A percentile compares a stretch with the other conserved stretches of the same genome.
phyloP scores from a whole-genome alignment of 2,113 vertebrate species.

The Gymnorhina tibicen region DNA sequence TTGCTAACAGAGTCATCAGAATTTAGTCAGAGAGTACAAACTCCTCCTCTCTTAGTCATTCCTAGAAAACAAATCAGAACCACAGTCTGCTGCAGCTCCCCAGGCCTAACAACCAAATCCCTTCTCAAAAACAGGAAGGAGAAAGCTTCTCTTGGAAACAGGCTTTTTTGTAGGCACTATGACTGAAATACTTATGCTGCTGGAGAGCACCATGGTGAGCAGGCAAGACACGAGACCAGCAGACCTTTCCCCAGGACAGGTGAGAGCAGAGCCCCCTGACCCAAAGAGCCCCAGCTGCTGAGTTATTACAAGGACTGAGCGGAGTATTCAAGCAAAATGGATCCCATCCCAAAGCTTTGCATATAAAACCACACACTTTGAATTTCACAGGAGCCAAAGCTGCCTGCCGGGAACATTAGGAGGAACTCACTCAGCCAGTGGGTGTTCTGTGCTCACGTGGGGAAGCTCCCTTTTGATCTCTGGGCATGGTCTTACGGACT shows the following conservation, averaged over 20 bases:
- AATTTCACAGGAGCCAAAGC: background rate
- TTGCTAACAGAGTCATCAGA: conserved; percentile 11
- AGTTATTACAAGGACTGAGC: background rate
- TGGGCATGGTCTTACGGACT: background rate
- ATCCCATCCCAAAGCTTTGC: background rate
- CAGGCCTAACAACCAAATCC: background rate
- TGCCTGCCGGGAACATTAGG: background rate
- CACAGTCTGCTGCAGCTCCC: background rate
- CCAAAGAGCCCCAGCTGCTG: background rate
- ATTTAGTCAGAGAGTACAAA: background rate
- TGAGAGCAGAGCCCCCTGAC: background rate
- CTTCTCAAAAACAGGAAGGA: conserved; percentile 17
- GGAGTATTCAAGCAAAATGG: rapidly evolving
- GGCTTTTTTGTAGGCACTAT: background rate
- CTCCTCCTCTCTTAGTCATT: conserved; percentile 52
- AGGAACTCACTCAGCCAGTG: background rate
- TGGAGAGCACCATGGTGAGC: background rate
- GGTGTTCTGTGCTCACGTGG: rapidly evolving
- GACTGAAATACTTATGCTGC: background rate
- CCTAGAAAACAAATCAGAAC: conserved; percentile 56
- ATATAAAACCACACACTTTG: background rate
- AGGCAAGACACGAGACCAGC: rapidly evolving
- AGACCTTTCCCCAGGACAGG: background rate
- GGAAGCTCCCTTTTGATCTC: background rate
- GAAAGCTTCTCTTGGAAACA: background rate